phyloP scores from a whole-genome alignment of 2,113 vertebrate genomes.

The Proteles cristata region DNA sequence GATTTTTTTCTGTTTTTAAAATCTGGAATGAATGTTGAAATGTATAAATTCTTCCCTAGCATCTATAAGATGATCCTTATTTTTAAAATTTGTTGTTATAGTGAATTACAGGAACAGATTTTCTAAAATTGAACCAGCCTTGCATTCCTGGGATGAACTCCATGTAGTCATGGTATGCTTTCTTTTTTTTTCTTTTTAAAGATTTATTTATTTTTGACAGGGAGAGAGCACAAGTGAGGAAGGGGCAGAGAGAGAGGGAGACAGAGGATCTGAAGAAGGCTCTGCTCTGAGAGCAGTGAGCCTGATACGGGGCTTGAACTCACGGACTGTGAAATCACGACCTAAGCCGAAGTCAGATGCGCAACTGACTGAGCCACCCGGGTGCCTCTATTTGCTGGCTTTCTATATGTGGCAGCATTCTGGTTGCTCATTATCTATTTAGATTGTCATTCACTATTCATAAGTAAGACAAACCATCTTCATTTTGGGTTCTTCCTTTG shows the following conservation, averaged over 20 bases:
- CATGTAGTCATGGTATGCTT: background rate
- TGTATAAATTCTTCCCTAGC: background rate
- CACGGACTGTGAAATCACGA: too few relatives aligned
- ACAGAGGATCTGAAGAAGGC: too few relatives aligned
- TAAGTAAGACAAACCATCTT: background rate
- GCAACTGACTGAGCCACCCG: too few relatives aligned
- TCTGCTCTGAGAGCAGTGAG: too few relatives aligned
- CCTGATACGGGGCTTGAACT: too few relatives aligned
- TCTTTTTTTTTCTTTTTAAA: too few relatives aligned
- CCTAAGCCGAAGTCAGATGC: too few relatives aligned
- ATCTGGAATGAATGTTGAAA: constrained; percentile 34
- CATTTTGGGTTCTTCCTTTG: background rate
- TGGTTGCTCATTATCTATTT: background rate
- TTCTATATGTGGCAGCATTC: background rate
- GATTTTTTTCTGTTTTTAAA: constrained; percentile 35
- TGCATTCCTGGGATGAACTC: constrained; percentile 35
- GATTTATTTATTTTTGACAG: too few relatives aligned
- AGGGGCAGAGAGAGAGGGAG: too few relatives aligned
- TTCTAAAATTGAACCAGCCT: background rate
- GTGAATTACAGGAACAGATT: background rate
- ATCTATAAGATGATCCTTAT: background rate
- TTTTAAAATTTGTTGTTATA: background rate
- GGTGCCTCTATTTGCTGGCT: too few relatives aligned
- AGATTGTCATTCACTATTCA: background rate
- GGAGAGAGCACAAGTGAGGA: too few relatives aligned